Percentiles rank a stretch among this genome's conserved stretches.
These are phyloP conservation scores for Maccullochella peelii DNA, from an alignment of 2,113 vertebrate genomes.

Conservation along the genomic window DNA sequence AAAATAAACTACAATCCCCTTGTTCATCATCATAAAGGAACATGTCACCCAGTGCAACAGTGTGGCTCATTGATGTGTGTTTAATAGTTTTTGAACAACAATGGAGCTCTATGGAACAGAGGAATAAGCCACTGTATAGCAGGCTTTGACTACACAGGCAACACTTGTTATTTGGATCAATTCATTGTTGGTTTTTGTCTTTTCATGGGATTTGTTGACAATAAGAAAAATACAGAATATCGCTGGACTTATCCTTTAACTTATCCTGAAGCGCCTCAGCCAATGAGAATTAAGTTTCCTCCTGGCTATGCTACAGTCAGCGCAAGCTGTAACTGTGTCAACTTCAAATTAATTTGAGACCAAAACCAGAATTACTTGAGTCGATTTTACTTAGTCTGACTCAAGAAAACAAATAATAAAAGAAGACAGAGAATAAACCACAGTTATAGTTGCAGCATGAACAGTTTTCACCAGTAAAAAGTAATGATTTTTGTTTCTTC, in stretches of 20 bases:
- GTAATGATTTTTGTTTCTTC: background rate
- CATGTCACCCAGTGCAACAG: background rate
- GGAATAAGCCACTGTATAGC: background rate
- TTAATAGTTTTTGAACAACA: background rate
- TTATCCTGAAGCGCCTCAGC: background rate
- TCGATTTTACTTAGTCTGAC: background rate
- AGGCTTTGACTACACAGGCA: background rate
- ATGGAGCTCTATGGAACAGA: background rate
- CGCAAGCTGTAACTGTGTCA: background rate
- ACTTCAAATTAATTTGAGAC: background rate
- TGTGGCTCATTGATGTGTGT: background rate
- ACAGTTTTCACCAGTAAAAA: background rate
- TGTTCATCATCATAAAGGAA: background rate
- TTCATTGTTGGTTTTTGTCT: background rate
- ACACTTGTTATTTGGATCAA: background rate
- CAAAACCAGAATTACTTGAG: background rate
- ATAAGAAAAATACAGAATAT: background rate
- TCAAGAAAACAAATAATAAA: background rate
- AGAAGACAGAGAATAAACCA: background rate
- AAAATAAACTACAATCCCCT: background rate
- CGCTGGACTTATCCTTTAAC: too few relatives aligned
- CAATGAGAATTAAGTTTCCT: background rate
- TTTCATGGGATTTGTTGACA: background rate
- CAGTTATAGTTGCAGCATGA: background rate
- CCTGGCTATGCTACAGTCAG: background rate